Evolutionary conservation across 1,140 invertebrate genomes (phyloP).

Genomic region (Antheraea pernyi): DNA sequence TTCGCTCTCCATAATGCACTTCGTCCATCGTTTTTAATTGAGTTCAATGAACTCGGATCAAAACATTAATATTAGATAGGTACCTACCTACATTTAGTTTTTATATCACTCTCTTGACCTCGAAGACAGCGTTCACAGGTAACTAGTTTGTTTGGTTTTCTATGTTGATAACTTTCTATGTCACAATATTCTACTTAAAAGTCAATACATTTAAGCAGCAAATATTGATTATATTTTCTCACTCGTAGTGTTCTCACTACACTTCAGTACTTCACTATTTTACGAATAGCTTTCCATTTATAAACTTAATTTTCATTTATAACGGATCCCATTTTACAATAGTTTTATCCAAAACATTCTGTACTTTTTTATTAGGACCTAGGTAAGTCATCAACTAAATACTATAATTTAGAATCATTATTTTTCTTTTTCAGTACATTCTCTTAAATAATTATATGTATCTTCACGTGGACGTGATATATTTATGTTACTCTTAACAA

Average conservation of each 20-base stretch:
- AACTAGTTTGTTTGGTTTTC: slow-evolving; percentile 1
- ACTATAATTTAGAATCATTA: too few relatives aligned
- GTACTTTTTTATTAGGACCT: too few relatives aligned
- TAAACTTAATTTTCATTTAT: too few relatives aligned
- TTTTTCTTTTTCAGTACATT: too few relatives aligned
- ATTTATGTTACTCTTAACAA: too few relatives aligned
- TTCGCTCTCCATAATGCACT: not conserved
- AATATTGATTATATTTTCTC: not conserved
- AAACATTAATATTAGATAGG: not conserved
- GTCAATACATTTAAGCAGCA: not conserved
- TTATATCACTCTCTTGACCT: not conserved
- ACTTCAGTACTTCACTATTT: not conserved
- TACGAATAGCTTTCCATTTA: too few relatives aligned
- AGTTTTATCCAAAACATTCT: too few relatives aligned
- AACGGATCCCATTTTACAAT: too few relatives aligned
- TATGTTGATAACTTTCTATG: not conserved
- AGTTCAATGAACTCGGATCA: not conserved
- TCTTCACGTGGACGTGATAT: too few relatives aligned
- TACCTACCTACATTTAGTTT: slow-evolving; percentile 3
- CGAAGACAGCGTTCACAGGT: not conserved
- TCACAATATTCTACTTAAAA: not conserved
- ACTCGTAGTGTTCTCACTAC: not conserved
- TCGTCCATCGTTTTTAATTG: not conserved
- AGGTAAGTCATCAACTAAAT: too few relatives aligned
- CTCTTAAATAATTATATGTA: too few relatives aligned